Evolutionary conservation across 2,797 vertebrate genomes (phyloP).

Genomic region (Uromys caudimaculatus): DNA sequence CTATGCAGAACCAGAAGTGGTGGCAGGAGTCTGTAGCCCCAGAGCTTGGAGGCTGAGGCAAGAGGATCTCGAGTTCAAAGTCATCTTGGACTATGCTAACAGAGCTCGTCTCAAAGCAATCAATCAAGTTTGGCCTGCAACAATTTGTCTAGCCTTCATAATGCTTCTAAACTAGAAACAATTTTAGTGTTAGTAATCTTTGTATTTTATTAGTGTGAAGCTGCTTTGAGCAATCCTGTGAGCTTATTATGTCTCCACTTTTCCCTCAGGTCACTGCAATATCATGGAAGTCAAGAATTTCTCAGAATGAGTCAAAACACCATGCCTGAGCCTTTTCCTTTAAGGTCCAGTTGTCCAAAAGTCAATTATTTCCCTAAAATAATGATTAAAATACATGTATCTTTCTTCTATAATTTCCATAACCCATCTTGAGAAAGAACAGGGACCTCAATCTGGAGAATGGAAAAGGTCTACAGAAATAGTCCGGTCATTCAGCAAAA

Average conservation of each 20-base stretch:
- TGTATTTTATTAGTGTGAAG: constrained; percentile 19
- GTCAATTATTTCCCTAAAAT: constrained; percentile 19
- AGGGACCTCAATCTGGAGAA: not conserved
- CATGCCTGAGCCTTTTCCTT: not conserved
- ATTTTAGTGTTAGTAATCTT: not conserved
- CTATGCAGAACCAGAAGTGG: not conserved
- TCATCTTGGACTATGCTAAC: not conserved
- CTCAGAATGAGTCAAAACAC: not conserved
- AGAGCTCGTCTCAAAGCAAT: not conserved
- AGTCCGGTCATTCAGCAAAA: not conserved
- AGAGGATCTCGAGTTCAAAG: not conserved
- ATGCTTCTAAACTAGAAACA: not conserved
- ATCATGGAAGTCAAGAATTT: not conserved
- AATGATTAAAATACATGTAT: not conserved
- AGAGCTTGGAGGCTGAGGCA: not conserved
- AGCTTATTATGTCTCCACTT: not conserved
- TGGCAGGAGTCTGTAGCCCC: not conserved
- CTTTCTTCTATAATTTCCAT: not conserved
- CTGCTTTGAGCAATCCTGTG: not conserved
- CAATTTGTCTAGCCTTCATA: not conserved
- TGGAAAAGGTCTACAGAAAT: not conserved
- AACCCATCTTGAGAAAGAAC: not conserved
- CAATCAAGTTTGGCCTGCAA: not conserved
- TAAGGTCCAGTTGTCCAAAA: not conserved
- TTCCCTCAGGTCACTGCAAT: not conserved